These are phyloP conservation scores for Pollicipes pollicipes DNA, from an alignment of 1,140 invertebrate genomes.

Conservation along the genomic window DNA sequence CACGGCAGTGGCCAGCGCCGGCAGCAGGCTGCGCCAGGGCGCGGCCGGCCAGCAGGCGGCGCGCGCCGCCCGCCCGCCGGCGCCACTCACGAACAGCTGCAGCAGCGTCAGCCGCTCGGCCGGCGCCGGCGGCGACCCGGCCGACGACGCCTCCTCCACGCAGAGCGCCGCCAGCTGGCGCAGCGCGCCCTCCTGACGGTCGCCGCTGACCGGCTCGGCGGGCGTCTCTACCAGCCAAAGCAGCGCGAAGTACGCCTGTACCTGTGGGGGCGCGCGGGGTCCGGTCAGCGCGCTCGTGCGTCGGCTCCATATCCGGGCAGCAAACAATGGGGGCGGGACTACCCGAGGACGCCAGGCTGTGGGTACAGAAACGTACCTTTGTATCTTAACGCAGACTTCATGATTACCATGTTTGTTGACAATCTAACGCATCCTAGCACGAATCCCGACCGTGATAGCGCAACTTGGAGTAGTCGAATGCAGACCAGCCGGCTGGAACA, in stretches of 20 bases:
- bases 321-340: too few species aligned
- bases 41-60: not conserved
- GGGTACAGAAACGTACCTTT: too few species aligned
- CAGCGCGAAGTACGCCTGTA: slow-evolving; percentile 58
- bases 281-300: too few species aligned
- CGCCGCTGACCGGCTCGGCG: slow-evolving; percentile 10
- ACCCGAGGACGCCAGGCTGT: too few species aligned
- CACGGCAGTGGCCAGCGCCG: slow-evolving; percentile 15
- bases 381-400: too few species aligned
- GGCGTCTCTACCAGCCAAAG: slow-evolving; percentile 40
- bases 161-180: slow-evolving; percentile 18
- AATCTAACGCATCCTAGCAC: too few species aligned
- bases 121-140: slow-evolving; percentile 7
- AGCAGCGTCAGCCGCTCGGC: slow-evolving; percentile 6
- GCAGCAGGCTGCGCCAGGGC: slow-evolving; percentile 13
- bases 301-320: too few species aligned
- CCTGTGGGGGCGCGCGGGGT: too few species aligned
- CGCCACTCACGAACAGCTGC: slow-evolving; percentile 16
- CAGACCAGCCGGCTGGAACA: too few species aligned
- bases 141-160: slow-evolving; percentile 10
- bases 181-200: slow-evolving; percentile 11
- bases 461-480: too few species aligned
- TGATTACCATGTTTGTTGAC: too few species aligned
- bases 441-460: too few species aligned
- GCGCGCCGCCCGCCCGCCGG: slow-evolving; percentile 15